Conservation (phyloP, 2,797 vertebrate species). For the Chaetodon trifasciatus region DNA sequence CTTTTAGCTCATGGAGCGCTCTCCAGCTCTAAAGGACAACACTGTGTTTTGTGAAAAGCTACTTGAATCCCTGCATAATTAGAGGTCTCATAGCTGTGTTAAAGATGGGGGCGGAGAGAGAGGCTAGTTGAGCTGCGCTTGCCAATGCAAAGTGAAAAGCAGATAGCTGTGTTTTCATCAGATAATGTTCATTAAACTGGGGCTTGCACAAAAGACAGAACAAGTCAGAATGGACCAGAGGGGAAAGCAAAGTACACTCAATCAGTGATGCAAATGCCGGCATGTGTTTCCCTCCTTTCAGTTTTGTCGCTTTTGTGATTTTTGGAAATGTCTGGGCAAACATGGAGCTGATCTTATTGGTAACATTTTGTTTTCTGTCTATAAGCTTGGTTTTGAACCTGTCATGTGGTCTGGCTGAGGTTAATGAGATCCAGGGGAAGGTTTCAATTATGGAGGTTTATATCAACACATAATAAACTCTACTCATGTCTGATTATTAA, state of each 20-base stretch:
- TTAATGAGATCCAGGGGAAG: neutral
- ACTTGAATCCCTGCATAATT: conserved; percentile 96
- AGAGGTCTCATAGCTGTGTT: conserved; percentile 93
- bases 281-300: neutral
- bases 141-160: conserved; percentile 93
- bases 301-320: conserved; percentile 22
- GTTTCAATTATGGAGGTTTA: neutral
- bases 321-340: conserved; percentile 6
- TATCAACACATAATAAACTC: neutral
- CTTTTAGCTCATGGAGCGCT: conserved; percentile 91
- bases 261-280: conserved; percentile 41
- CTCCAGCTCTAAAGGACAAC: conserved; percentile 93
- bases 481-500: neutral
- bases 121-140: conserved; percentile 85
- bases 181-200: conserved; percentile 93
- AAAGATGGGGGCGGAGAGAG: conserved; percentile 84
- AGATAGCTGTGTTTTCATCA: conserved; percentile 95
- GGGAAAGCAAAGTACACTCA: conserved; percentile 35
- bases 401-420: neutral
- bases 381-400: neutral
- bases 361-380: conserved; percentile 3
- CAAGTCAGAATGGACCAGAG: conserved; percentile 53
- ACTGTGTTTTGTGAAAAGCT: conserved; percentile 92
- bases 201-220: conserved; percentile 28
- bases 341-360: conserved; percentile 5